Percentiles rank a stretch among this genome's conserved stretches.
Conservation (phyloP, 2,113 vertebrate species). For the Muntiacus reevesi region DNA sequence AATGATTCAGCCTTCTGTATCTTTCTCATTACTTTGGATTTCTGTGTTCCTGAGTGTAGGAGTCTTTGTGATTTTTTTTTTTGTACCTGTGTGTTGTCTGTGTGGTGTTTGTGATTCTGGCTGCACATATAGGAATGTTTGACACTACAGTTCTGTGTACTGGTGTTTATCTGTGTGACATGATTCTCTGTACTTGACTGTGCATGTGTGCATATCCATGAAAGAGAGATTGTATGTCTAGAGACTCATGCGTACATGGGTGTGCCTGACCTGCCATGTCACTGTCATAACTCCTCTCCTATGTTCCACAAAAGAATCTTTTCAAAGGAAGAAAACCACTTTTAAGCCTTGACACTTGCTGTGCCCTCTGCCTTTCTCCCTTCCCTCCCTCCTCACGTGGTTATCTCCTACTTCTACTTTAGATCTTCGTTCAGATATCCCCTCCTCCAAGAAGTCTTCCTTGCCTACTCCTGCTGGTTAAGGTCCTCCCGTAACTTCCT, state of each 20-base stretch:
- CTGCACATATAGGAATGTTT: not conserved
- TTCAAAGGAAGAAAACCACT: not conserved
- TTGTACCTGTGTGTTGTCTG: not conserved
- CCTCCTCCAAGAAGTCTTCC: conserved; percentile 11
- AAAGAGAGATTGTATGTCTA: not conserved
- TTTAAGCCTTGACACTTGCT: not conserved
- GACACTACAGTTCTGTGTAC: not conserved
- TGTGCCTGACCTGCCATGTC: not conserved
- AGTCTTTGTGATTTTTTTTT: not conserved
- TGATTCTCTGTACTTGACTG: not conserved
- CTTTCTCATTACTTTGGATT: not conserved
- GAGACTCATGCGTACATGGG: not conserved
- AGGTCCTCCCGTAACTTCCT: not conserved
- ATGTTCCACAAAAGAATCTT: not conserved
- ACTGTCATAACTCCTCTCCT: not conserved
- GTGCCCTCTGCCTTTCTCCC: not conserved
- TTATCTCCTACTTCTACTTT: not conserved
- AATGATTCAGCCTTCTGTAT: not conserved
- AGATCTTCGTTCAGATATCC: not conserved
- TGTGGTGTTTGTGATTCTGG: not conserved
- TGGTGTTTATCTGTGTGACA: not conserved
- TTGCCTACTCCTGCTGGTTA: not conserved
- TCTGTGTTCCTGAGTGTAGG: not conserved
- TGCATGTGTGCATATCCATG: not conserved
- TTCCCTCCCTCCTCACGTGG: not conserved